A percentile compares a stretch with the other conserved stretches of the same genome.
Evolutionary conservation across 2,888 invertebrate species (phyloP).

Genomic region (Leptopterna dolabrata): DNA sequence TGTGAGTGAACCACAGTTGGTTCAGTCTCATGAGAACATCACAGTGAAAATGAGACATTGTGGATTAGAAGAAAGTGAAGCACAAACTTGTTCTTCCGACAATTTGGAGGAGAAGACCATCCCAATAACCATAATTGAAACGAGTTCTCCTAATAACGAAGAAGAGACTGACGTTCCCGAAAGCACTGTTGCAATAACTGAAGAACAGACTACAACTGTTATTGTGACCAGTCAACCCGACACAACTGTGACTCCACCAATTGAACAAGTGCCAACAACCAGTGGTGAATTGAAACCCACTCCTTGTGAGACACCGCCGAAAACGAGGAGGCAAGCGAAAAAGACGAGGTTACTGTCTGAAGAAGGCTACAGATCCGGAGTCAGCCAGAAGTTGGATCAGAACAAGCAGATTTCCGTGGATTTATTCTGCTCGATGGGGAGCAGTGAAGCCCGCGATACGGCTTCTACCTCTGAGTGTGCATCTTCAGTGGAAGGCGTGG

Average conservation of each 20-base stretch:
- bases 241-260: slow-evolving; percentile 66
- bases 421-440: slow-evolving; percentile 37
- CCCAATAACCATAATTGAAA: slow-evolving; percentile 24
- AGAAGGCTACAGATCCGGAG: slow-evolving; percentile 23
- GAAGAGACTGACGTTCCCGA: neutral
- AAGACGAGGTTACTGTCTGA: slow-evolving; percentile 47
- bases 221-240: slow-evolving; percentile 78
- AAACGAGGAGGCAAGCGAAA: slow-evolving; percentile 18
- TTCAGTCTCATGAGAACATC: slow-evolving; percentile 10
- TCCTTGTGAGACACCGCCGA: slow-evolving; percentile 11
- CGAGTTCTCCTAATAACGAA: slow-evolving; percentile 14
- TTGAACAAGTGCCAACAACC: slow-evolving; percentile 59
- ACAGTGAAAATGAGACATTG: slow-evolving; percentile 39
- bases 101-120: neutral
- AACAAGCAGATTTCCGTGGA: slow-evolving; percentile 51
- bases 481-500: slow-evolving; percentile 38
- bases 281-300: slow-evolving; percentile 18
- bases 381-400: slow-evolving; percentile 14
- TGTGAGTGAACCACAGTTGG: neutral
- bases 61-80: slow-evolving; percentile 6
- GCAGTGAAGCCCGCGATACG: neutral
- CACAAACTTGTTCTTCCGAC: neutral
- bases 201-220: slow-evolving; percentile 71
- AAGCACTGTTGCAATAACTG: slow-evolving; percentile 64
- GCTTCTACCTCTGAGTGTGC: slow-evolving; percentile 20